Evolutionary conservation across 1,140 invertebrate genomes (phyloP).

Genomic region (Potamilus streckersoni): DNA sequence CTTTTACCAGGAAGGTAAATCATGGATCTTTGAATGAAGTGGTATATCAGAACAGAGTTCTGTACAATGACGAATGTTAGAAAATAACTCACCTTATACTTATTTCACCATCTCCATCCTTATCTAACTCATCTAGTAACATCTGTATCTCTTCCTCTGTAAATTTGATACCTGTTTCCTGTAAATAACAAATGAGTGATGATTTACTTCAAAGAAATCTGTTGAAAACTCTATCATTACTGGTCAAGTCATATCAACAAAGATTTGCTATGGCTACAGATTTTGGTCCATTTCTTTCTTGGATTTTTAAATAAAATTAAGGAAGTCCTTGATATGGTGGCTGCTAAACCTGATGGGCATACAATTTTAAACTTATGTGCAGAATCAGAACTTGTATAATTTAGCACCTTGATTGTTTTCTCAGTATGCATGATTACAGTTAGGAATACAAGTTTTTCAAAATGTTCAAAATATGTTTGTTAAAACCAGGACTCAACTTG

Average conservation of each 20-base stretch:
- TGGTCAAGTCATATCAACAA: neutral
- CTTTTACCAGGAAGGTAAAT: too few species aligned
- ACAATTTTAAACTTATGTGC: too few species aligned
- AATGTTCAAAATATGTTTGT: too few species aligned
- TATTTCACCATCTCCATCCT: conserved; percentile 65
- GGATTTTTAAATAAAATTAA: neutral
- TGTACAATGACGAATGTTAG: too few species aligned
- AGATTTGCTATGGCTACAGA: neutral
- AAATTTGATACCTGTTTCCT: conserved; percentile 63
- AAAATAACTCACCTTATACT: conserved; percentile 60
- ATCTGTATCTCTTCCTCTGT: conserved; percentile 56
- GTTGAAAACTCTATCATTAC: neutral
- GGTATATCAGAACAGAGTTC: too few species aligned
- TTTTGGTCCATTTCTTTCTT: neutral
- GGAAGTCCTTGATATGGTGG: neutral
- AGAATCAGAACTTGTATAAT: too few species aligned
- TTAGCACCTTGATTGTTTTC: too few species aligned
- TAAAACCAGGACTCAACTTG: too few species aligned
- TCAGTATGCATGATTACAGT: too few species aligned
- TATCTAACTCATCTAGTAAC: conserved; percentile 59
- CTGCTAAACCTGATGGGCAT: too few species aligned
- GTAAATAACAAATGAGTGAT: conserved; percentile 11
- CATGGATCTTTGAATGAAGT: too few species aligned
- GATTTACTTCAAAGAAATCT: neutral
- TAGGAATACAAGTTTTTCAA: too few species aligned